Evolutionary conservation across 2,888 invertebrate species (phyloP).

Genomic region (Pomacea canaliculata): DNA sequence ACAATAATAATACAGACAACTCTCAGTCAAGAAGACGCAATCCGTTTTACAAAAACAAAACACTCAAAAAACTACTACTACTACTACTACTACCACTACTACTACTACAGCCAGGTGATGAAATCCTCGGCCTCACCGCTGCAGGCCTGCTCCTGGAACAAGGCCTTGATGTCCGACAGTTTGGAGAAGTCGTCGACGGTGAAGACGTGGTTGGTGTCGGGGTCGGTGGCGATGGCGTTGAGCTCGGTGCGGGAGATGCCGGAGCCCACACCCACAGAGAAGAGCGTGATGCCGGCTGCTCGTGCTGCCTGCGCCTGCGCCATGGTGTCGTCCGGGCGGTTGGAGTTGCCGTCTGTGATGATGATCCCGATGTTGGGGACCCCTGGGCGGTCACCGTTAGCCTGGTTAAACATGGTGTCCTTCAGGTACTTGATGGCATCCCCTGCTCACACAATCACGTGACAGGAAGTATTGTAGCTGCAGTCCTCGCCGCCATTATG

Average conservation of each 20-base stretch:
- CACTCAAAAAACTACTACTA: too few species aligned
- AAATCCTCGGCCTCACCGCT: conserved; percentile 1
- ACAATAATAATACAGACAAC: too few species aligned
- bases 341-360: conserved; percentile 55
- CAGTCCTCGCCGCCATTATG: too few species aligned
- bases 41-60: too few species aligned
- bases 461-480: too few species aligned
- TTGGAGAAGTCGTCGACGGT: conserved; percentile 50
- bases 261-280: conserved; percentile 53
- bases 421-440: conserved; percentile 45
- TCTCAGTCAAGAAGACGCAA: too few species aligned
- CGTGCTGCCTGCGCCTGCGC: conserved; percentile 44
- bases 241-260: conserved; percentile 48
- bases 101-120: too few species aligned
- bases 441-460: neutral
- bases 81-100: too few species aligned
- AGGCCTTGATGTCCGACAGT: conserved; percentile 46
- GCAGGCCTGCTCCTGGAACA: conserved; percentile 42
- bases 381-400: conserved; percentile 53
- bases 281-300: conserved; percentile 45
- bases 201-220: conserved; percentile 54
- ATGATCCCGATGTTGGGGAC: conserved; percentile 57
- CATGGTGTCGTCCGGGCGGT: conserved; percentile 47
- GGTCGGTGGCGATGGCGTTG: conserved; percentile 57
- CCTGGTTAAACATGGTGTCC: conserved; percentile 30